Conservation (phyloP, 92 coral and sea anemone species). For the Porites lobata region DNA sequence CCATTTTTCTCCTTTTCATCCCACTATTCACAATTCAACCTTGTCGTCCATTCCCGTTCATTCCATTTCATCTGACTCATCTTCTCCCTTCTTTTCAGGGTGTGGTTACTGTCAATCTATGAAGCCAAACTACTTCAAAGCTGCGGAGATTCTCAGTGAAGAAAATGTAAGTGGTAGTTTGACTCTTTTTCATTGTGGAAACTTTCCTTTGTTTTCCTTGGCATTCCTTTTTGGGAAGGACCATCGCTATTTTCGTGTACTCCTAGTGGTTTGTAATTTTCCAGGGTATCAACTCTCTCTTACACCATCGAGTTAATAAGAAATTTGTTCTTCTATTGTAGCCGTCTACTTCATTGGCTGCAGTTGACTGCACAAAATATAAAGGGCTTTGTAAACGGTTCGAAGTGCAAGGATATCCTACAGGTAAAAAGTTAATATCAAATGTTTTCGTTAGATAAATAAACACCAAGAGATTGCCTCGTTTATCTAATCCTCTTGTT, state of each 20-base stretch:
- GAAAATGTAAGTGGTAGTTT: conserved; percentile 74
- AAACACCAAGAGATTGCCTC: neutral
- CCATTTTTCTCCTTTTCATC: neutral
- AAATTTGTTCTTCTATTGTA: conserved; percentile 22
- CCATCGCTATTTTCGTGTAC: neutral
- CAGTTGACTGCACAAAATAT: conserved; percentile 85
- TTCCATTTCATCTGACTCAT: neutral
- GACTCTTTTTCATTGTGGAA: neutral
- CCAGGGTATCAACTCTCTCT: no score
- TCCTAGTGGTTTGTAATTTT: no score
- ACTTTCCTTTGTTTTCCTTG: neutral
- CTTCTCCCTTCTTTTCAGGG: conserved; percentile 54
- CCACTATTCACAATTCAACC: neutral
- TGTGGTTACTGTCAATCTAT: conserved; percentile 96
- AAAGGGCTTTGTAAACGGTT: conserved; percentile 57
- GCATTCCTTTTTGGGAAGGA: neutral
- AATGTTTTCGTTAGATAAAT: neutral
- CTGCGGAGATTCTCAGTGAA: conserved; percentile 86
- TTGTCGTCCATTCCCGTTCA: neutral
- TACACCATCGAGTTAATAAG: no score
- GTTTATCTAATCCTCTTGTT: neutral
- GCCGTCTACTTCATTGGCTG: conserved; percentile 86
- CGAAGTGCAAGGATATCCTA: conserved; percentile 86
- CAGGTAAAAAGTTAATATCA: conserved; percentile 65
- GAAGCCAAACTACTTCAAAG: conserved; percentile 90